Conservation (phyloP, 2,888 invertebrate genomes). For the Caenorhabditis japonica region DNA sequence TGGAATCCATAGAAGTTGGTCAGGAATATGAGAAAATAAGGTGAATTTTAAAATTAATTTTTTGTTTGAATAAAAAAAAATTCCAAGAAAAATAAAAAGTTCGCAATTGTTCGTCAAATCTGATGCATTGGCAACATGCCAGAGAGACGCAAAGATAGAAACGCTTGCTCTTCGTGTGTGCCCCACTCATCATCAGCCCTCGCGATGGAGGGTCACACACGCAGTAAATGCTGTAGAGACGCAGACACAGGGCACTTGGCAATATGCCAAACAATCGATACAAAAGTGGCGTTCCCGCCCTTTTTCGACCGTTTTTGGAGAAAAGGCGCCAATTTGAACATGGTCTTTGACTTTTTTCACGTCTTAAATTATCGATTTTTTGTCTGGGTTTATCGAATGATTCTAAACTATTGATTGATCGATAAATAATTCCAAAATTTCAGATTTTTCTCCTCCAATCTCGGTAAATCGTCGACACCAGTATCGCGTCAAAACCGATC, state of each 20-base stretch:
- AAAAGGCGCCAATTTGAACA: slow-evolving; percentile 39
- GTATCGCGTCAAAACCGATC: not conserved
- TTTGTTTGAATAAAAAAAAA: too few species aligned
- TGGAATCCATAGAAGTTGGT: slow-evolving; percentile 13
- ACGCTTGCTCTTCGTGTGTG: slow-evolving; percentile 8
- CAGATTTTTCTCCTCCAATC: not conserved
- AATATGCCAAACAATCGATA: slow-evolving; percentile 53
- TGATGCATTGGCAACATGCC: slow-evolving; percentile 29
- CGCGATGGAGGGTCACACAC: slow-evolving; percentile 25
- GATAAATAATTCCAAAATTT: not conserved
- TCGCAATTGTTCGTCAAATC: slow-evolving; percentile 23
- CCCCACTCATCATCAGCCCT: slow-evolving; percentile 8
- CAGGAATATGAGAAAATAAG: not conserved
- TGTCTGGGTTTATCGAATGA: not conserved
- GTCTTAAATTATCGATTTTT: not conserved
- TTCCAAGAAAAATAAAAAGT: too few species aligned
- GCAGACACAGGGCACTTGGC: slow-evolving; percentile 42
- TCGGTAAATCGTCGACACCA: not conserved
- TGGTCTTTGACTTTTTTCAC: not conserved
- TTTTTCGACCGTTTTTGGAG: slow-evolving; percentile 15
- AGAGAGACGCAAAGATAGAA: slow-evolving; percentile 26
- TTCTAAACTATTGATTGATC: not conserved
- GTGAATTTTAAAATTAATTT: too few species aligned
- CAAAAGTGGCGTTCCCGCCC: slow-evolving; percentile 41
- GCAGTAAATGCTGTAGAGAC: slow-evolving; percentile 29